phyloP scores from a whole-genome alignment of 2,797 vertebrate genomes.

The Pangasius djambal region DNA sequence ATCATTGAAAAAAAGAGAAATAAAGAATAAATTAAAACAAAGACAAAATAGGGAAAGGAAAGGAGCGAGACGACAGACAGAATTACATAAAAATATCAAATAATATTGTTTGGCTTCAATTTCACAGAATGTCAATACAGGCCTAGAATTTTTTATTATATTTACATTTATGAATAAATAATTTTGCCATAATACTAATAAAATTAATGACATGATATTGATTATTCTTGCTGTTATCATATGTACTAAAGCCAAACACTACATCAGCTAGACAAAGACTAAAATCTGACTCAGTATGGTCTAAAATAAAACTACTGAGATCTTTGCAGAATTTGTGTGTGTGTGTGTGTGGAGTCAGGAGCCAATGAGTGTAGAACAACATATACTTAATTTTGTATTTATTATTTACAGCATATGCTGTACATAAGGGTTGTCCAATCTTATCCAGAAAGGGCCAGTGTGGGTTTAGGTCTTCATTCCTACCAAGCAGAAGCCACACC shows the following conservation, averaged over 20 bases:
- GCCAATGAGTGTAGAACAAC: too few relatives aligned
- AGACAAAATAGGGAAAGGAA: too few relatives aligned
- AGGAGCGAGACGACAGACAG: neutral
- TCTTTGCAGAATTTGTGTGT: too few relatives aligned
- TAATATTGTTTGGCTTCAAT: neutral
- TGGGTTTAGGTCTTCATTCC: too few relatives aligned
- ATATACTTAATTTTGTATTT: too few relatives aligned
- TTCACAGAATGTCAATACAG: neutral
- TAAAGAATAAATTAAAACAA: neutral
- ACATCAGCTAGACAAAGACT: neutral
- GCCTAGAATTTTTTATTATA: neutral
- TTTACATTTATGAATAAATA: neutral
- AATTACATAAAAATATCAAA: neutral
- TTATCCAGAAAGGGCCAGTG: too few relatives aligned
- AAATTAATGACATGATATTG: neutral
- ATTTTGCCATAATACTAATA: neutral
- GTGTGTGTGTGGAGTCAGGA: too few relatives aligned
- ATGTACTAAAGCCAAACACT: neutral
- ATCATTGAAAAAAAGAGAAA: neutral
- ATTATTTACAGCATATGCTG: too few relatives aligned
- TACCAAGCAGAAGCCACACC: too few relatives aligned
- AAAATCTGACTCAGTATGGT: neutral
- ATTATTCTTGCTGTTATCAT: neutral
- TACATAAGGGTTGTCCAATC: too few relatives aligned
- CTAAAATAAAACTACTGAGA: neutral